Evolutionary conservation across 2,888 invertebrate species (phyloP).

Genomic region (Xestia ashworthii): DNA sequence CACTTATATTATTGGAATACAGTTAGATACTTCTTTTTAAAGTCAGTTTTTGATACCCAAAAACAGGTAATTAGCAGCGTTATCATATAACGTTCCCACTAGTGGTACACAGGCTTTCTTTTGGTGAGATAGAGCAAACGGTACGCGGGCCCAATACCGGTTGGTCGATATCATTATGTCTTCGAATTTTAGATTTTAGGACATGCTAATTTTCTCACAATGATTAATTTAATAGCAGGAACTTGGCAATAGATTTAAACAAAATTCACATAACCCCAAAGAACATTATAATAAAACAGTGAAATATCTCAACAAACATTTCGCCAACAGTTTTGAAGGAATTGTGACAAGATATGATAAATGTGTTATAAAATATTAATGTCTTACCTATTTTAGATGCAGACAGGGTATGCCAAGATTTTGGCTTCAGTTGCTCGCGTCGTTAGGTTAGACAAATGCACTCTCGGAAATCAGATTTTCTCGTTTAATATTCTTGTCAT

Average conservation of each 20-base stretch:
- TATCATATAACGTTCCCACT: not conserved
- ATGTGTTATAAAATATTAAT: conserved; percentile 49
- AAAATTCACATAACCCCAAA: not conserved
- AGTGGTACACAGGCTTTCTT: not conserved
- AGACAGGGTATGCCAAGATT: conserved; percentile 46
- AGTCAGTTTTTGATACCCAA: not conserved
- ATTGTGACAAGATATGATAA: conserved; percentile 24
- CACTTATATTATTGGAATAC: not conserved
- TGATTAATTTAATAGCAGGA: not conserved
- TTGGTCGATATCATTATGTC: not conserved
- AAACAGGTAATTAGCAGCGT: not conserved
- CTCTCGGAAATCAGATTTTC: conserved; percentile 44
- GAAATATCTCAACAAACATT: conserved; percentile 14
- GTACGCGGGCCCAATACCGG: not conserved
- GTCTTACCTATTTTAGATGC: conserved; percentile 19
- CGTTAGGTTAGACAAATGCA: conserved; percentile 42
- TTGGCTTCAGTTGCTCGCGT: conserved; percentile 29
- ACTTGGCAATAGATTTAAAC: not conserved
- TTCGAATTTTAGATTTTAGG: not conserved
- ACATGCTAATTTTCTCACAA: no score
- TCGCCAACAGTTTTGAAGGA: conserved; percentile 7
- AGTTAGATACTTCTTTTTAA: no score
- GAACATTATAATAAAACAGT: conserved; percentile 14
- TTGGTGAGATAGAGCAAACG: not conserved
- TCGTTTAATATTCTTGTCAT: conserved; percentile 1